These are phyloP conservation scores for Oligia fasciuncula DNA, from an alignment of 2,888 invertebrate species.

Conservation along the genomic window DNA sequence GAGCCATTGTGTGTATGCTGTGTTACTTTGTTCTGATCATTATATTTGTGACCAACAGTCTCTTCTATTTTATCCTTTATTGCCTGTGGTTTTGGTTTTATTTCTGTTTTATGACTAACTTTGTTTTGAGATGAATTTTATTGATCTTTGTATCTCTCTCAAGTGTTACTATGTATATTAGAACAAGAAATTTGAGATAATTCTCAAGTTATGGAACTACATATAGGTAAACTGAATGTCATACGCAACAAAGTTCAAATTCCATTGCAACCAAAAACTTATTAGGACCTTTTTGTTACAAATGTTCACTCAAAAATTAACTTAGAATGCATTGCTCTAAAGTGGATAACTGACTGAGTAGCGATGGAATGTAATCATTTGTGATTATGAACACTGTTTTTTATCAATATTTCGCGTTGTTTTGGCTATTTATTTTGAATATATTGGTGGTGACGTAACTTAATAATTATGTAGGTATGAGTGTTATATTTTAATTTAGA, in stretches of 20 bases:
- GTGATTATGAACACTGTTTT: neutral
- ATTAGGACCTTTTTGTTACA: neutral
- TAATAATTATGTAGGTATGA: too few species aligned
- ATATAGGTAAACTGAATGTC: neutral
- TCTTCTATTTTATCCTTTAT: conserved; percentile 20
- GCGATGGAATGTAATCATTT: neutral
- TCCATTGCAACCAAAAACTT: neutral
- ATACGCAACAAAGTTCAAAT: neutral
- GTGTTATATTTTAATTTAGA: too few species aligned
- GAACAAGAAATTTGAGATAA: too few species aligned
- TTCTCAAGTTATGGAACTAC: neutral
- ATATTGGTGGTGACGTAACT: too few species aligned
- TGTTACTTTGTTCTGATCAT: conserved; percentile 15
- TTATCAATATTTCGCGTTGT: neutral
- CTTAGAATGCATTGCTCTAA: neutral
- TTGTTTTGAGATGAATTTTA: neutral
- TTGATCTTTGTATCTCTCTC: neutral
- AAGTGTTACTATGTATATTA: neutral
- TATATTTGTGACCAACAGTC: conserved; percentile 9
- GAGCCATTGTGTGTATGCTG: conserved; percentile 44
- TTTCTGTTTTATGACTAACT: conserved; percentile 15
- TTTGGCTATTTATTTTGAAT: neutral
- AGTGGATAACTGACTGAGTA: neutral
- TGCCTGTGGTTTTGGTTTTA: conserved; percentile 11
- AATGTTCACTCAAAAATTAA: neutral